A percentile compares a stretch with the other conserved stretches of the same genome.
phyloP scores from a whole-genome alignment of 1,140 invertebrate genomes.

The Calliopsis andreniformis region DNA sequence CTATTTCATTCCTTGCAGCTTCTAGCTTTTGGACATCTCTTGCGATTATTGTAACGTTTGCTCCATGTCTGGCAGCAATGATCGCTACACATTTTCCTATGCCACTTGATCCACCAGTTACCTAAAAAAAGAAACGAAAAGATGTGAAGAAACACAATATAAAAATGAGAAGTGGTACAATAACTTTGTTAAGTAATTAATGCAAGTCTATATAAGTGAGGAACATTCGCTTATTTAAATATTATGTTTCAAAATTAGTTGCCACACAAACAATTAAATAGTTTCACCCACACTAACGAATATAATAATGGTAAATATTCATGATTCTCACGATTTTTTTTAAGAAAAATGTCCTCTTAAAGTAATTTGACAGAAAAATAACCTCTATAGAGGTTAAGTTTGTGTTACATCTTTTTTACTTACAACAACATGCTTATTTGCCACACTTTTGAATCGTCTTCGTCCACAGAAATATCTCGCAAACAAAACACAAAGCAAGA shows the following conservation, averaged over 20 bases:
- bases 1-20: conserved; percentile 78
- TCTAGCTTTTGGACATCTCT: conserved; percentile 88
- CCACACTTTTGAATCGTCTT: conserved; percentile 52
- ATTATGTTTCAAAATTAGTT: not conserved
- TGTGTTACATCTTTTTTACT: conserved; percentile 38
- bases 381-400: not conserved
- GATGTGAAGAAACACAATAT: not conserved
- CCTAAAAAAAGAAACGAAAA: conserved; percentile 60
- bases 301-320: not conserved
- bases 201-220: not conserved
- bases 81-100: conserved; percentile 94
- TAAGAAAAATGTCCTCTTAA: not conserved
- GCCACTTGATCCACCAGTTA: conserved; percentile 98
- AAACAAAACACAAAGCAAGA: conserved; percentile 51
- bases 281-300: not conserved
- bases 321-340: not conserved
- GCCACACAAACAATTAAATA: not conserved
- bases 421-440: conserved; percentile 73
- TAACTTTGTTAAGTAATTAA: not conserved
- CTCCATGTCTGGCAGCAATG: conserved; percentile 89
- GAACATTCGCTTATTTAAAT: too few relatives aligned
- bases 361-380: not conserved
- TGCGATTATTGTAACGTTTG: conserved; percentile 94
- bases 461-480: conserved; percentile 44
- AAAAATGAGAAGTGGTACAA: not conserved